Conservation (phyloP, 2,888 invertebrate species). For the Tinea semifulvella region DNA sequence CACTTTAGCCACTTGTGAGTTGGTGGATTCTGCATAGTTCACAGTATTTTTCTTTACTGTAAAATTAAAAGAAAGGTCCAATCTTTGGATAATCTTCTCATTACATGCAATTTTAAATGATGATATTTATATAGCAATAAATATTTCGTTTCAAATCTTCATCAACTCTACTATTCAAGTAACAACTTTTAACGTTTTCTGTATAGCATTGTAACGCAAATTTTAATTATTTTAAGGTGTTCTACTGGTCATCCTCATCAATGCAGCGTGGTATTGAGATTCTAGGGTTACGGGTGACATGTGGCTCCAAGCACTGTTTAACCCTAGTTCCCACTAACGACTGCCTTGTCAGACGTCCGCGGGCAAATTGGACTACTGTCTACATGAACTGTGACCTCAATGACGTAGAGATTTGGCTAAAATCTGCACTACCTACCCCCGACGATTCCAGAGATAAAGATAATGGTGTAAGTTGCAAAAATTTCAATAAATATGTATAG, state of each 20-base stretch:
- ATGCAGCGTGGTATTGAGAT: slow-evolving; percentile 92
- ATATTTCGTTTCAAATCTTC: too few relatives aligned
- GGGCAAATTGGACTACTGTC: slow-evolving; percentile 90
- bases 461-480: slow-evolving; percentile 19
- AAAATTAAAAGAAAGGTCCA: too few relatives aligned
- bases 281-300: slow-evolving; percentile 81
- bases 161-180: too few relatives aligned
- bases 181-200: too few relatives aligned
- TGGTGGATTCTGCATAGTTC: too few relatives aligned
- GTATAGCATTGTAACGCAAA: too few relatives aligned
- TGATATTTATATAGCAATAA: too few relatives aligned
- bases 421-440: slow-evolving; percentile 71
- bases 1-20: too few relatives aligned
- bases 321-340: slow-evolving; percentile 79
- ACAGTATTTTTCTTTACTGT: too few relatives aligned
- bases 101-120: too few relatives aligned
- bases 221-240: slow-evolving; percentile 55
- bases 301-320: slow-evolving; percentile 81
- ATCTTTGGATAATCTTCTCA: too few relatives aligned
- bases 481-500: neutral
- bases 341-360: slow-evolving; percentile 83
- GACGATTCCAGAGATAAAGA: slow-evolving; percentile 30
- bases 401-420: slow-evolving; percentile 92
- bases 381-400: slow-evolving; percentile 95
- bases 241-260: slow-evolving; percentile 98